Base-by-base conservation (phyloP, 2,113 vertebrate species). In the Centropristis striata region DNA sequence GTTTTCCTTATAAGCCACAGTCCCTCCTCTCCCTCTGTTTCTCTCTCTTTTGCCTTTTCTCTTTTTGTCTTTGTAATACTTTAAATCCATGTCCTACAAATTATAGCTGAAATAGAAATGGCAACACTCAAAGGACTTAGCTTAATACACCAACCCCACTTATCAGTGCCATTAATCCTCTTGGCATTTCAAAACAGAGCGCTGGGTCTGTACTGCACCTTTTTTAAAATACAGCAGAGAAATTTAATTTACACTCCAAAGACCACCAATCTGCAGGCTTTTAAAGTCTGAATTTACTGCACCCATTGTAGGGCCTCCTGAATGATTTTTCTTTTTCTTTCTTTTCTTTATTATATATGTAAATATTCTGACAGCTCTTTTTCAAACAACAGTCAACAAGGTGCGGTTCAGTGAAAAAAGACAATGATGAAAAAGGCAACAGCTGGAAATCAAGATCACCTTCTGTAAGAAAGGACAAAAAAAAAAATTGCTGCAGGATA, bases 101-200 rank as follows among this genome's bases (percentile, higher is more conserved):
- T 79, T 58, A 68, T 49, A 44, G 41, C 57, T 47, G 63, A 63
- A 87, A 90, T 64, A 74, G 65, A 87, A 91, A 86, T 90, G 73
- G 83, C 71, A 80, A 79, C 76, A 83, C 81, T 88, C 72, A 76
- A 66, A 81, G 64, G 79, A 82, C 51, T 85, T 67, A 67, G 78
- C 59, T 68, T 78, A 88, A 76, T 83, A 87, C 79, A 61, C 41
- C 73, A 75, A 71, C 64, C 41, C n/a, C 74, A 78, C 70, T 91
- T 83, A 83, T 84, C 81, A 44, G 78, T 27, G 54, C 78, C 51
- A 80, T 90, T 88, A 89, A 92, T 90, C 88, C 87, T 86, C 72
- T 85, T 92, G 90, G 71, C 78, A 91, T 92, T 93, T 91, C 42
- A 83, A 74, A 88, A 70, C 39, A 27, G 59, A 70, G 70, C 21